Conservation (phyloP, 2,888 invertebrate species). For the Aethes cnicana region DNA sequence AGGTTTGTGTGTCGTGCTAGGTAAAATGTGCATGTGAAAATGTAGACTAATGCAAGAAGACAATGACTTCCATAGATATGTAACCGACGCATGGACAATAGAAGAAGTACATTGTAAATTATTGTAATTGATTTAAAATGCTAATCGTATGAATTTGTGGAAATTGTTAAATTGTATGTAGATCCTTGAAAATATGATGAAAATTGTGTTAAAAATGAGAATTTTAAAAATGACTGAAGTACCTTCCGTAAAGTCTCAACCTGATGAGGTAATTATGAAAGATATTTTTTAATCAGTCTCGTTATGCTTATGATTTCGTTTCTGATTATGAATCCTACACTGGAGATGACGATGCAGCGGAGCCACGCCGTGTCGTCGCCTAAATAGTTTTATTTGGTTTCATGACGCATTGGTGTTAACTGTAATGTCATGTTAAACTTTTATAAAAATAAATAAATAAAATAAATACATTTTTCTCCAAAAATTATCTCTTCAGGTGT, state of each 20-base stretch:
- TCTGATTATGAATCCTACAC: too few species aligned
- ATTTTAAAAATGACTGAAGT: conserved; percentile 27
- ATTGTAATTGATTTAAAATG: conserved; percentile 32
- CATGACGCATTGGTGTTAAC: too few species aligned
- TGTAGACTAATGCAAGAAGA: conserved; percentile 52
- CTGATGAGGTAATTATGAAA: too few species aligned
- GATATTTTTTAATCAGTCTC: too few species aligned
- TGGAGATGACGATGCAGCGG: too few species aligned
- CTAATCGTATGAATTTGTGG: conserved; percentile 28
- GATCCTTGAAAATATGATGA: conserved; percentile 6
- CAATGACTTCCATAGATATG: conserved; percentile 45
- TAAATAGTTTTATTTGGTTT: too few species aligned
- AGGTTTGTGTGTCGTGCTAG: conserved; percentile 66
- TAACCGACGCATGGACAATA: conserved; percentile 50
- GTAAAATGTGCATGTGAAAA: conserved; percentile 61
- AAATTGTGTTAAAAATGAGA: conserved; percentile 22
- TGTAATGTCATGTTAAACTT: too few species aligned
- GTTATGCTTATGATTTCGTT: too few species aligned
- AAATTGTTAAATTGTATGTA: conserved; percentile 32
- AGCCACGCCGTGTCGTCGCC: too few species aligned
- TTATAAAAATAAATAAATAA: too few species aligned
- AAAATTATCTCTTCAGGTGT: too few species aligned
- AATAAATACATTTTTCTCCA: too few species aligned
- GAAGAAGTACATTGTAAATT: conserved; percentile 37
- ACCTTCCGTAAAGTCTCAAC: neutral